Base-by-base conservation (phyloP, 1,140 invertebrate genomes). In the Calliopsis andreniformis region DNA sequence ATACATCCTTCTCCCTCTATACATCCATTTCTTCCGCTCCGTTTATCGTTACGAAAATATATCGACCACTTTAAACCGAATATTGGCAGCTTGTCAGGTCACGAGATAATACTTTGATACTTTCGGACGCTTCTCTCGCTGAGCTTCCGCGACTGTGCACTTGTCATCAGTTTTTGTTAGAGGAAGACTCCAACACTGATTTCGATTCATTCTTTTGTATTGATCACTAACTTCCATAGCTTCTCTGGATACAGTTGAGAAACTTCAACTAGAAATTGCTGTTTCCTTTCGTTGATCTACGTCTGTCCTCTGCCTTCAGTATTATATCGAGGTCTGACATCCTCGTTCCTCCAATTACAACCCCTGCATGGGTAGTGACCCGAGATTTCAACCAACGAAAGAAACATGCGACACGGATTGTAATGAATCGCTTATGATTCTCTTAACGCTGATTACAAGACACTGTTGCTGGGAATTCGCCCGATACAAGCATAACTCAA, bases 31-130 rank as follows among this genome's bases (percentile, higher is more conserved):
- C 20, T 10, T n/a, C 32, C 20, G 56, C 7, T 63, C 32, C 5
- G 16, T 30, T 71, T 32, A 32, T 3, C 23, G 12, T 71, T 51
- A 62, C 16, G 43, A 71, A 62, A 69, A 69, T 69, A 69, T 58
- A 45, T 62, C 20, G 1, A 71, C n/a, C 23, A 39, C n/a, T 39
- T 58, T 59, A 7, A 69, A 58, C 25, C 25, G 20, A n/a, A 56
- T 69, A 59, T 32, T 23, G 18, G 39, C 25, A 59, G 14, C n/a
- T 3, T 59, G 53, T 69, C 53, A 69, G 51, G 14, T 69, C 66
- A 16, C 14, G 39, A 32, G 67, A 58, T 43, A 69, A 69, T 45
- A 58, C 67, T 30, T 45, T 16, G 35, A 55, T 10, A 20, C 18
- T 53, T 53, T 35, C 30, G 20, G 23, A 23, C 32, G 5, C n/a